phyloP scores from a whole-genome alignment of 2,888 invertebrate genomes.

The Hirtodrosophila alboralis region DNA sequence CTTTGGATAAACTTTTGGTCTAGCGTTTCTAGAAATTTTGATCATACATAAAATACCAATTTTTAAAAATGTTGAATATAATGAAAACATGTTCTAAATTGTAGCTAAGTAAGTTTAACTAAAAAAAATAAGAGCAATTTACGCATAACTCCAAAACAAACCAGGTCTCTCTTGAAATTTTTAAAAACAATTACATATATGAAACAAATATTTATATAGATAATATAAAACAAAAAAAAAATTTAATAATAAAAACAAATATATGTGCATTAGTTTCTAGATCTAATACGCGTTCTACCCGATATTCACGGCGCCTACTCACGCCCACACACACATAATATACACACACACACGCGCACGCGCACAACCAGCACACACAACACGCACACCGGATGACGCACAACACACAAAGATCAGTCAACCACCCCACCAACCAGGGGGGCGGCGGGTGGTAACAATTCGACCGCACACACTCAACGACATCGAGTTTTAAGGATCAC shows the following conservation, averaged over 20 bases:
- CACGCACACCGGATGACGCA: constrained; percentile 33
- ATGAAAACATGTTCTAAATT: constrained; percentile 18
- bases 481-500: constrained; percentile 57
- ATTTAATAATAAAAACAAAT: constrained; percentile 13
- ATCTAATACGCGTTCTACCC: constrained; percentile 30
- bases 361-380: constrained; percentile 9
- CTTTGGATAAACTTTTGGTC: not conserved
- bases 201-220: constrained; percentile 33
- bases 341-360: constrained; percentile 13
- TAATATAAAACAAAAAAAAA: too few species aligned
- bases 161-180: constrained; percentile 19
- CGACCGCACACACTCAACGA: constrained; percentile 41
- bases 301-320: too few species aligned
- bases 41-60: too few species aligned
- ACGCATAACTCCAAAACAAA: too few species aligned
- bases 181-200: constrained; percentile 28
- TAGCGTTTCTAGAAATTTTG: not conserved
- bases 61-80: not conserved
- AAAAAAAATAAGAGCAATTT: constrained; percentile 10
- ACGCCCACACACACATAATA: constrained; percentile 12
- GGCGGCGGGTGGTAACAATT: constrained; percentile 18
- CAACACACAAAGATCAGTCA: constrained; percentile 43
- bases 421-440: constrained; percentile 49
- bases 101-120: constrained; percentile 47
- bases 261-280: constrained; percentile 43